These are phyloP conservation scores for Xanthostigma xanthostigma DNA, from an alignment of 2,888 invertebrate species.

Conservation along the genomic window DNA sequence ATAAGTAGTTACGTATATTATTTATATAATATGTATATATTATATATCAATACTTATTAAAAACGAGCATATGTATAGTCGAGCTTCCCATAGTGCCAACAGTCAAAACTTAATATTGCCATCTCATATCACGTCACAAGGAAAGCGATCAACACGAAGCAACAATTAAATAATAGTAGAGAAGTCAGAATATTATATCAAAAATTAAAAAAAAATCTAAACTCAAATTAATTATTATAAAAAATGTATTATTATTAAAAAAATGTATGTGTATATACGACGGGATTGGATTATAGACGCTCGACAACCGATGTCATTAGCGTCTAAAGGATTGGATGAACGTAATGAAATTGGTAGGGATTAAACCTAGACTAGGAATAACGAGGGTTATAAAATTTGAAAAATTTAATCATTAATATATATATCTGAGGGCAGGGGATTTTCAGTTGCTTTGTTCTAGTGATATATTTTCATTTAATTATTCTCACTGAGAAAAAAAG, in stretches of 20 bases:
- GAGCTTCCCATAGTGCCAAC: conserved; percentile 3
- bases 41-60: no score
- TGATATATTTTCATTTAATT: conserved; percentile 1
- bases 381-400: not conserved
- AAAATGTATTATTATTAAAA: no score
- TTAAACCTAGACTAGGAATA: not conserved
- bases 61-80: no score
- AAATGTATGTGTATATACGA: no score
- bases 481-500: no score
- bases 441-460: not conserved
- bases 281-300: not conserved
- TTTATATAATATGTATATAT: no score
- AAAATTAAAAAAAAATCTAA: conserved; percentile 3
- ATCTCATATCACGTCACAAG: conserved; percentile 12
- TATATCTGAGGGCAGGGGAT: conserved; percentile 3
- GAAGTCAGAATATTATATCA: conserved; percentile 8
- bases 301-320: no score
- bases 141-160: conserved; percentile 16
- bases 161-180: conserved; percentile 13
- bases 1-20: no score
- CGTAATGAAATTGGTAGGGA: no score
- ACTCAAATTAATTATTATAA: no score
- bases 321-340: no score
- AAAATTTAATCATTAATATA: conserved; percentile 4
- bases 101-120: conserved; percentile 6